Base-by-base conservation (phyloP, 1,140 invertebrate species). In the Anastatus disparis region DNA sequence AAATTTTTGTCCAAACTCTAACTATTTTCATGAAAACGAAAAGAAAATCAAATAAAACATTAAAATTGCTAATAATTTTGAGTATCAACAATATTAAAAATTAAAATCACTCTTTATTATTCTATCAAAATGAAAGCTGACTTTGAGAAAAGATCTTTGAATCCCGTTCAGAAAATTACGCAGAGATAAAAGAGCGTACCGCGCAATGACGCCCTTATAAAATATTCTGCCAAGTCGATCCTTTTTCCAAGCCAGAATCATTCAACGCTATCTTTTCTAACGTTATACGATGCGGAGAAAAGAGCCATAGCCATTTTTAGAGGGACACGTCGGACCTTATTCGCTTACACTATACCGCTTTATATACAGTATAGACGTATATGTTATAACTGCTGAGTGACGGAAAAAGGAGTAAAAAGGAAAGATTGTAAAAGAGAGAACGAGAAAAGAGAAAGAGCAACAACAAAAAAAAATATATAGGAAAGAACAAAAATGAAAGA, bases 291-390 rank as follows among this genome's bases (percentile, higher is more conserved):
- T 40, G 13, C 29, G 53, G 53, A 38, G 61, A 74, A 71, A 62
- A 53, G 70, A 70, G 71, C 20, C 71, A 72, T 71, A 59, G 72
- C 66, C 72, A 73, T 75, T 74, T 76, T 72, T 58, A 76, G 67
- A 31, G 58, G 70, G 62, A 72, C 63, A 70, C 62, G 71, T 70
- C 73, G 66, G 63, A 56, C 56, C 66, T 68, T 61, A 40, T 59
- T 68, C 44, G 56, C 46, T 4, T 6, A 35, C 52, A 29, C 50
- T 38, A 9, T 10, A 46, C 9, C 38, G 31, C 29, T 20, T 0
- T n/a, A 22, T 26, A 12, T 2, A 55, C 20, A 31, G 53, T 10
- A 58, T 17, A 20, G 52, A 58, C 22, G 53, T 44, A 58, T 58
- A 53, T 55, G n/a, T n/a, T n/a, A 27, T 64, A 52, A 64, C 62